These are phyloP conservation scores for Trissoscelio sp. DNA, from an alignment of 2,888 invertebrate genomes.

Conservation along the genomic window DNA sequence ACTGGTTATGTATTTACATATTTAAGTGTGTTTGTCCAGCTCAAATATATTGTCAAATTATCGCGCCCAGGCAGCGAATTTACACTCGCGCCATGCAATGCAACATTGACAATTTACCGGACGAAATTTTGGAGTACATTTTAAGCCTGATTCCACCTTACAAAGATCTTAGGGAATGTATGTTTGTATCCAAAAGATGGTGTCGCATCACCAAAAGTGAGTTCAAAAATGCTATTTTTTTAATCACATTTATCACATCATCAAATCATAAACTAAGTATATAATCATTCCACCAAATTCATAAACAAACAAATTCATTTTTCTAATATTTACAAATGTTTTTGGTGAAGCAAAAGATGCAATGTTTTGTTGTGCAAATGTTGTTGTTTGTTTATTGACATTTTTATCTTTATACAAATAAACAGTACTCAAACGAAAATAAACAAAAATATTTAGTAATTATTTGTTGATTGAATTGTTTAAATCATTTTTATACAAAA, in stretches of 20 bases:
- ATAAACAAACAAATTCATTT: background rate
- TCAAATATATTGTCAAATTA: slow-evolving; percentile 30
- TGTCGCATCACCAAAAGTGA: slow-evolving; percentile 92
- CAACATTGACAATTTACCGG: slow-evolving; percentile 90
- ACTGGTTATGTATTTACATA: slow-evolving; percentile 31
- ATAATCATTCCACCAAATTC: background rate
- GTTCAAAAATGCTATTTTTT: slow-evolving; percentile 78
- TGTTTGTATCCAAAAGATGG: slow-evolving; percentile 95
- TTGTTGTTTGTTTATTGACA: no score
- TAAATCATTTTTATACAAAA: no score
- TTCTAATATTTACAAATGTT: no score
- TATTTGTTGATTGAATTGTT: no score
- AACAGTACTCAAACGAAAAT: no score
- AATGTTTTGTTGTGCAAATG: no score
- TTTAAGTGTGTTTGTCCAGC: slow-evolving; percentile 4
- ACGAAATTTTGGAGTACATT: slow-evolving; percentile 97
- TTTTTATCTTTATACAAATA: no score
- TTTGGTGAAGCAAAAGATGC: no score
- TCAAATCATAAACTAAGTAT: background rate
- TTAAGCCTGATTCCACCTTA: slow-evolving; percentile 95
- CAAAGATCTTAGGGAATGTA: slow-evolving; percentile 93
- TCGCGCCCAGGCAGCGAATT: background rate
- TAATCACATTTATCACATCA: slow-evolving; percentile 72
- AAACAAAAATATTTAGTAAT: no score
- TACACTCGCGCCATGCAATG: slow-evolving; percentile 74